phyloP scores from a whole-genome alignment of 2,113 vertebrate genomes.

The Chaetops frenatus region DNA sequence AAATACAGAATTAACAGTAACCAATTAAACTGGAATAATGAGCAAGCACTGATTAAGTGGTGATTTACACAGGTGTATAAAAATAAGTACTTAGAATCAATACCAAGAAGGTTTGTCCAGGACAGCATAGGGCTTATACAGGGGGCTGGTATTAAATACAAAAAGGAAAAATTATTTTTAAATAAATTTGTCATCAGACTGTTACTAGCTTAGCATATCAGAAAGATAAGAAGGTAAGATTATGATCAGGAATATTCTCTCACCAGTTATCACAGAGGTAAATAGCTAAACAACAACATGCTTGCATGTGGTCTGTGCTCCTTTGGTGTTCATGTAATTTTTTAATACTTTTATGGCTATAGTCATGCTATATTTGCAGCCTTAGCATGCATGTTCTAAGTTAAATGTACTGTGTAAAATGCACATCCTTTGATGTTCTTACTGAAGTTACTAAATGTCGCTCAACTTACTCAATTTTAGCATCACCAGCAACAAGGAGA shows the following conservation, averaged over 20 bases:
- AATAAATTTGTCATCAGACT: background rate
- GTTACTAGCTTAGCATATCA: background rate
- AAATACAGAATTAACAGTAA: background rate
- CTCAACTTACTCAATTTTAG: slow-evolving; percentile 72
- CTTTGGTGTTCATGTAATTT: background rate
- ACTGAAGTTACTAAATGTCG: background rate
- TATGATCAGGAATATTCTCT: background rate
- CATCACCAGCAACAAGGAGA: slow-evolving; percentile 72
- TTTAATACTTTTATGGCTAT: background rate
- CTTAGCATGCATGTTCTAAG: background rate
- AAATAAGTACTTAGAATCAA: background rate
- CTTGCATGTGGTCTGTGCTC: background rate
- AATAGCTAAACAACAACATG: background rate
- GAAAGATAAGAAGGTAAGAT: background rate
- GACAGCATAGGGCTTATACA: background rate
- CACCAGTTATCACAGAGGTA: background rate
- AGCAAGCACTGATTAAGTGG: background rate
- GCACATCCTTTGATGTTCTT: background rate
- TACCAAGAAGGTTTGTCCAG: background rate
- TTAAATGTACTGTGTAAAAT: background rate
- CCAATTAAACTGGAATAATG: background rate
- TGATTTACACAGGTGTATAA: background rate
- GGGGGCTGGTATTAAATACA: background rate
- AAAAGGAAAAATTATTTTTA: background rate
- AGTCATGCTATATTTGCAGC: background rate